Conservation (phyloP, 2,888 invertebrate genomes). For the Melieria omissa region DNA sequence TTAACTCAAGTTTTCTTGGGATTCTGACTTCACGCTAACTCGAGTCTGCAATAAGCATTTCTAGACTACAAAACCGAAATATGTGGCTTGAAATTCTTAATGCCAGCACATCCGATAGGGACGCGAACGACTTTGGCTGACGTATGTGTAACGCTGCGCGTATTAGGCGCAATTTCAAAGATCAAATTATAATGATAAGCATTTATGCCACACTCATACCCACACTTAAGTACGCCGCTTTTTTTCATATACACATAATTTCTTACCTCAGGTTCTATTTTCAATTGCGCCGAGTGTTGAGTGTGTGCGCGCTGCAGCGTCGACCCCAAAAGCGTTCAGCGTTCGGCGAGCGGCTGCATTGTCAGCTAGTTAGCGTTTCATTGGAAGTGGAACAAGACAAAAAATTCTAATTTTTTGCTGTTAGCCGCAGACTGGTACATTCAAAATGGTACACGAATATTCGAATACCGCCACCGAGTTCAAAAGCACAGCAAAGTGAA, state of each 20-base stretch:
- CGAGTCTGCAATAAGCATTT: background rate
- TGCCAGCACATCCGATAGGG: too few relatives aligned
- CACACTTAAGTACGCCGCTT: too few relatives aligned
- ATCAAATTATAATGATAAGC: conserved; percentile 39
- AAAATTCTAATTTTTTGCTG: background rate
- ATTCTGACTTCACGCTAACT: background rate
- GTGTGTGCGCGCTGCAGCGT: background rate
- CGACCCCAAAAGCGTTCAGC: background rate
- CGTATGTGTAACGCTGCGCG: conserved; percentile 33
- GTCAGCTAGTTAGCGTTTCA: background rate
- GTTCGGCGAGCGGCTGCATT: background rate
- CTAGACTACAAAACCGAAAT: background rate
- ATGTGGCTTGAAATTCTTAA: too few relatives aligned
- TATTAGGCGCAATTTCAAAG: conserved; percentile 39
- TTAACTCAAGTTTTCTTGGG: conserved; percentile 6
- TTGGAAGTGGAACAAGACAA: conserved; percentile 9
- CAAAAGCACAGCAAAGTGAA: conserved; percentile 21
- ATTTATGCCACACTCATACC: conserved; percentile 5
- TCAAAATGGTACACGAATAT: too few relatives aligned
- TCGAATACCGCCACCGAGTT: too few relatives aligned
- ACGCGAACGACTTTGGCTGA: background rate
- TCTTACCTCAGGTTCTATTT: background rate
- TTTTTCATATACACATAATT: too few relatives aligned
- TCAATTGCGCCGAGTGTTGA: background rate
- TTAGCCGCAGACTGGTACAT: too few relatives aligned